Conservation (phyloP, 2,888 invertebrate genomes). For the Lepidochitona cinerea region DNA sequence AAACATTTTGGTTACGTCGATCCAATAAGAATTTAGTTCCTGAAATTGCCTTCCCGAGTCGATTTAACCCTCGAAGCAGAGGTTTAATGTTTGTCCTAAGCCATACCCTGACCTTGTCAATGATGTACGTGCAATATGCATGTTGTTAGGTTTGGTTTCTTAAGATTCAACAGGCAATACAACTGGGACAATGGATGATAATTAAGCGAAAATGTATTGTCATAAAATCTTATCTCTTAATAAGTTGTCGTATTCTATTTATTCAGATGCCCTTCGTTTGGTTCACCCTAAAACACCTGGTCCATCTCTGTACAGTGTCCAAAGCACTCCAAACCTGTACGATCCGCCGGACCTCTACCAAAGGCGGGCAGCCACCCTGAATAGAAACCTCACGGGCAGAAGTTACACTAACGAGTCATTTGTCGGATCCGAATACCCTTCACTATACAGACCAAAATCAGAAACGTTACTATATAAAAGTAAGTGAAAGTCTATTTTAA, state of each 20-base stretch:
- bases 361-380: not conserved
- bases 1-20: too few species aligned
- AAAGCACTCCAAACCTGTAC: not conserved
- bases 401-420: not conserved
- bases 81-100: too few species aligned
- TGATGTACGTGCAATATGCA: too few species aligned
- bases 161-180: too few species aligned
- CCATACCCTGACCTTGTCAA: too few species aligned
- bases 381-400: not conserved
- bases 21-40: too few species aligned
- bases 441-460: not conserved
- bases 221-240: too few species aligned
- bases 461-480: not conserved
- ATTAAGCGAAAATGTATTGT: too few species aligned
- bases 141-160: too few species aligned
- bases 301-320: conserved; percentile 7
- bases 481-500: not conserved
- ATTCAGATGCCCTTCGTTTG: conserved; percentile 22
- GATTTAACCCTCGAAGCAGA: too few species aligned
- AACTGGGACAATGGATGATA: too few species aligned
- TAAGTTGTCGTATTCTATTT: not conserved
- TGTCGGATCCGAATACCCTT: not conserved
- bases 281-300: conserved; percentile 24
- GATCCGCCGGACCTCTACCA: not conserved
- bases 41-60: too few species aligned